A percentile compares a stretch with the other conserved stretches of the same genome.
phyloP scores from a whole-genome alignment of 2,113 vertebrate genomes.

The Ageneiosus marmoratus region DNA sequence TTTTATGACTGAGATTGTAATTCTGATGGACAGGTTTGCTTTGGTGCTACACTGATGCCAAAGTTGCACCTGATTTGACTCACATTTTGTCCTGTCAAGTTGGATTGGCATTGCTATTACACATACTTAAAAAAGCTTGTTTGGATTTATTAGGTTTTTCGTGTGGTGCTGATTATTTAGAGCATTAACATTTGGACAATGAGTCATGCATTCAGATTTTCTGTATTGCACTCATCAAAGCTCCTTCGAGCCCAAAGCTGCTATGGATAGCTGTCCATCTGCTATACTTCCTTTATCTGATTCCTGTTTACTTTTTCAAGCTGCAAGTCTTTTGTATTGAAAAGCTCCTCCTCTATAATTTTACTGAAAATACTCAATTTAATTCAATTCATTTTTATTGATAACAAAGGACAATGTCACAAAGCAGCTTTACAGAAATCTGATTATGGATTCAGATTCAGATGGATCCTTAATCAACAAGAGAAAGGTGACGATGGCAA shows the following conservation, averaged over 20 bases:
- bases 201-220: conserved; percentile 23
- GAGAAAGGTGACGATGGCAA: not conserved
- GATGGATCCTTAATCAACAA: not conserved
- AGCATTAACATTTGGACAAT: not conserved
- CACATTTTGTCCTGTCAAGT: not conserved
- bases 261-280: conserved; percentile 38
- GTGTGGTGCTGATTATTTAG: not conserved
- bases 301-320: conserved; percentile 6
- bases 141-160: not conserved
- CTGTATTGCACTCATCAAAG: not conserved
- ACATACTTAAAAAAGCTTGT: not conserved
- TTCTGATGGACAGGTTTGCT: not conserved
- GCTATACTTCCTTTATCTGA: conserved; percentile 10
- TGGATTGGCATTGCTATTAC: not conserved
- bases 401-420: not conserved
- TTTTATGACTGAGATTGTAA: not conserved
- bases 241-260: conserved; percentile 4
- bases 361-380: not conserved
- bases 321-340: not conserved
- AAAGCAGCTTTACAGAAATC: not conserved
- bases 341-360: not conserved
- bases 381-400: not conserved
- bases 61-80: not conserved
- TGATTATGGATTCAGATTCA: not conserved
- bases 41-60: not conserved